Evolutionary conservation across 2,113 vertebrate genomes (phyloP).

Genomic region (Strigops habroptila): DNA sequence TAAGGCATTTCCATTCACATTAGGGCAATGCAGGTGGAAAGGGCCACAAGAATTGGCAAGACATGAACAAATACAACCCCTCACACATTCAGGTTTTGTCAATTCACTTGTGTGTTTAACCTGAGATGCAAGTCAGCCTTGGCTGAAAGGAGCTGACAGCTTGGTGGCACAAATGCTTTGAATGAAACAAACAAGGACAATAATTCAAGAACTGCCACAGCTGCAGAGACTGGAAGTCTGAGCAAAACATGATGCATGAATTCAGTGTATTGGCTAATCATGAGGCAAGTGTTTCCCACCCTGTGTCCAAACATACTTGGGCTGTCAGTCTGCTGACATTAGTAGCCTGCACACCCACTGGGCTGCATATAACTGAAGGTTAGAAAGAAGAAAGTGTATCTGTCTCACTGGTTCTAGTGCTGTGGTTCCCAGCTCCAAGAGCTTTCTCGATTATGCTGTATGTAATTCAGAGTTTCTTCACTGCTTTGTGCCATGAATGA

Average conservation of each 20-base stretch:
- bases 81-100: background rate
- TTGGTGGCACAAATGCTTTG: background rate
- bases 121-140: background rate
- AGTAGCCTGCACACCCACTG: rapidly evolving
- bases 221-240: rapidly evolving
- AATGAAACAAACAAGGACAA: background rate
- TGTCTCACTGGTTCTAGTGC: background rate
- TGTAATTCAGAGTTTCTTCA: background rate
- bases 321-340: background rate
- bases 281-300: background rate
- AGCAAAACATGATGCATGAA: background rate
- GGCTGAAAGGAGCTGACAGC: background rate
- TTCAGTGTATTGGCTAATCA: background rate
- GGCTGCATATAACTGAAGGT: background rate
- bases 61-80: background rate
- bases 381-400: background rate
- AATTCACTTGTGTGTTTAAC: background rate
- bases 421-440: background rate
- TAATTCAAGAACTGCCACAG: background rate
- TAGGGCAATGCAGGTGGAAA: background rate
- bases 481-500: background rate
- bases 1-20: background rate
- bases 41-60: background rate
- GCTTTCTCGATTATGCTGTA: background rate
- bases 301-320: background rate